phyloP scores from a whole-genome alignment of 1,140 invertebrate species.

The Trialeurodes vaporariorum region DNA sequence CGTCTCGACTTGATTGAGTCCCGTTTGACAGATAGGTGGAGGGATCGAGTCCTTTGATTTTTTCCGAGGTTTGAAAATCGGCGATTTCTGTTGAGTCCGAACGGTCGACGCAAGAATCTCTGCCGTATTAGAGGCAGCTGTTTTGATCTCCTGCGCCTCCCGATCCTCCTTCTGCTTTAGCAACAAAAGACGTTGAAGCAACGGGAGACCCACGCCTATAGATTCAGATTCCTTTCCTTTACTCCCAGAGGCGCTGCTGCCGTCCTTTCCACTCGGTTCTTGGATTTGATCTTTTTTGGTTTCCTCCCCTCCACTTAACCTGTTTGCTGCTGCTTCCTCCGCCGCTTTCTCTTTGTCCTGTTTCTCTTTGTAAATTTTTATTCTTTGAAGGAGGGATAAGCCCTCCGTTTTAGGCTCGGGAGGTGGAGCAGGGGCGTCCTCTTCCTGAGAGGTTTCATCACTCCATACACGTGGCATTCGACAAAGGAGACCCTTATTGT shows the following conservation, averaged over 20 bases:
- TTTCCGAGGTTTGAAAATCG: not conserved
- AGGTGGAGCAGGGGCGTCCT: constrained; percentile 36
- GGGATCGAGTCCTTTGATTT: not conserved
- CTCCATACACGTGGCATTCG: constrained; percentile 56
- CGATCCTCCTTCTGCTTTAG: constrained; percentile 67
- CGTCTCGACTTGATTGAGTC: not conserved
- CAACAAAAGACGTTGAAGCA: constrained; percentile 63
- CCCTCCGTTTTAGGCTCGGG: constrained; percentile 48
- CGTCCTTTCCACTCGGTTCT: constrained; percentile 28
- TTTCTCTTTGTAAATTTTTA: constrained; percentile 72
- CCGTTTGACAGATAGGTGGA: not conserved
- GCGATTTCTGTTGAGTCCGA: constrained; percentile 18
- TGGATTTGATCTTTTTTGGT: no score
- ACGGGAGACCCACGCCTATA: constrained; percentile 56
- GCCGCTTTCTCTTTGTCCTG: constrained; percentile 48
- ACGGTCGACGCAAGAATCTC: constrained; percentile 20
- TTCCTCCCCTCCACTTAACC: not conserved
- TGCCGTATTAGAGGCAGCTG: constrained; percentile 14
- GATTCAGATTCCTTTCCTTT: constrained; percentile 38
- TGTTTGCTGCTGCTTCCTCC: not conserved
- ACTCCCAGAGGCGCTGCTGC: not conserved
- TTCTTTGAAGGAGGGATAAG: constrained; percentile 52
- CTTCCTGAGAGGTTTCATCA: constrained; percentile 45
- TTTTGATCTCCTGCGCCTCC: constrained; percentile 35
- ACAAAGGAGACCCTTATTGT: constrained; percentile 41